Base-by-base conservation (phyloP, 2,113 vertebrate species). In the Serinus canaria region DNA sequence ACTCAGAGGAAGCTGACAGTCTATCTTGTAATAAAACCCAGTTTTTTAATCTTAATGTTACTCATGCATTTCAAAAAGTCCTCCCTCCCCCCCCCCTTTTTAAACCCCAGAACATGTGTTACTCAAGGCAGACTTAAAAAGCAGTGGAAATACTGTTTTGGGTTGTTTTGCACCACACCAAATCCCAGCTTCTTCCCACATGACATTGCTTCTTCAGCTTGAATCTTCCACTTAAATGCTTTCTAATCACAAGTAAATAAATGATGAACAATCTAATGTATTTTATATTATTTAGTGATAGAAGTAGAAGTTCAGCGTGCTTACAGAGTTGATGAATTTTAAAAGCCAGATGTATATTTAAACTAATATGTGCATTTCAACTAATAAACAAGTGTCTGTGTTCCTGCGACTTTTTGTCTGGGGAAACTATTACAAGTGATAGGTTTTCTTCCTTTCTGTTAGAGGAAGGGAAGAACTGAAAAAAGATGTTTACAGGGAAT, bases 1-100 rank as follows among this genome's bases (percentile, higher is more conserved):
- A 33, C 33, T 92, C 37, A 53, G 28, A 76, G 43, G 43, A 83
- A 62, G 39, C 8, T 67, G 31, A 62, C 5, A 35, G 9, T 53
- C 14, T 81, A 15, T 58, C 46, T 82, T 66, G 9, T 66, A 88
- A 50, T 15, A 27, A 31, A 83, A 58, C 9, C 4, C 20, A 5
- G 43, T 6, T 8, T 22, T 83, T 90, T 83, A 25, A 22, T 47
- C 23, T 22, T 59, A 30, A 46, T 46, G 8, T 37, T 83, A 37
- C 6, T 41, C 55, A 13, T 23, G 5, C 70, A 10, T 85, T 94
- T 83, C 2, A 44, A 58, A 94, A 67, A 43, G 6, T 21, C n/a
- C n/a, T n/a, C n/a, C n/a, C n/a, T 2, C 4, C 20, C 13, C 19
- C 0, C 4, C 14, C 15, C 21, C 20, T 18, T 56, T 13, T 80